Conservation (phyloP, 2,888 invertebrate genomes). For the Anthrax anthrax region DNA sequence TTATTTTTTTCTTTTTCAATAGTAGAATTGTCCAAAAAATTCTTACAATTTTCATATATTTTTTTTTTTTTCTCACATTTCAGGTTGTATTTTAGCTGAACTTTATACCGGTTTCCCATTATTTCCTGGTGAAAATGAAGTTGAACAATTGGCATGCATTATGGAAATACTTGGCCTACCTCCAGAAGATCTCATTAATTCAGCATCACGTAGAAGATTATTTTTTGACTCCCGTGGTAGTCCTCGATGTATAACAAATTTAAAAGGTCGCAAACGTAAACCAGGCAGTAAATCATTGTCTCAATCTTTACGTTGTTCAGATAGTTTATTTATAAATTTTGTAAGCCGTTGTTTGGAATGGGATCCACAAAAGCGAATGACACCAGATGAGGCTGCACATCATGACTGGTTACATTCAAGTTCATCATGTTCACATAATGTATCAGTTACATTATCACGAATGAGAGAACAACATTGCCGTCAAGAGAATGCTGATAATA, state of each 20-base stretch:
- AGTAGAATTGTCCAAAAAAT: too few relatives aligned
- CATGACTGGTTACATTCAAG: conserved; percentile 72
- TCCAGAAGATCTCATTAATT: conserved; percentile 69
- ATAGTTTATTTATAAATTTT: conserved; percentile 81
- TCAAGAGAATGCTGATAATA: conserved; percentile 14
- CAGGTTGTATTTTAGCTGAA: conserved; percentile 89
- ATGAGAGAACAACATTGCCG: conserved; percentile 12
- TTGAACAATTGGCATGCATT: conserved; percentile 90
- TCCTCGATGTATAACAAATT: conserved; percentile 82
- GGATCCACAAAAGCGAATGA: conserved; percentile 85
- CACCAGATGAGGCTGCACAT: conserved; percentile 76
- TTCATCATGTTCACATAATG: conserved; percentile 32
- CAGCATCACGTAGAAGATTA: conserved; percentile 69
- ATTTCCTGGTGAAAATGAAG: conserved; percentile 94
- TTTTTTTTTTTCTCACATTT: too few relatives aligned
- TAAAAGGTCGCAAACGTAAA: conserved; percentile 80
- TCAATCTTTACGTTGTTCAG: conserved; percentile 69
- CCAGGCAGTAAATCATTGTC: conserved; percentile 73
- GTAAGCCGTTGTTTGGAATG: conserved; percentile 82
- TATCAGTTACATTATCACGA: conserved; percentile 6
- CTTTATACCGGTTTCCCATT: conserved; percentile 90
- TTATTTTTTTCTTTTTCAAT: too few relatives aligned
- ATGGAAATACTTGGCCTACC: conserved; percentile 92
- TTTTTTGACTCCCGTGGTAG: conserved; percentile 83
- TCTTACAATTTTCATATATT: too few relatives aligned